phyloP scores from a whole-genome alignment of 2,113 vertebrate species.

The Erythrolamprus reginae region DNA sequence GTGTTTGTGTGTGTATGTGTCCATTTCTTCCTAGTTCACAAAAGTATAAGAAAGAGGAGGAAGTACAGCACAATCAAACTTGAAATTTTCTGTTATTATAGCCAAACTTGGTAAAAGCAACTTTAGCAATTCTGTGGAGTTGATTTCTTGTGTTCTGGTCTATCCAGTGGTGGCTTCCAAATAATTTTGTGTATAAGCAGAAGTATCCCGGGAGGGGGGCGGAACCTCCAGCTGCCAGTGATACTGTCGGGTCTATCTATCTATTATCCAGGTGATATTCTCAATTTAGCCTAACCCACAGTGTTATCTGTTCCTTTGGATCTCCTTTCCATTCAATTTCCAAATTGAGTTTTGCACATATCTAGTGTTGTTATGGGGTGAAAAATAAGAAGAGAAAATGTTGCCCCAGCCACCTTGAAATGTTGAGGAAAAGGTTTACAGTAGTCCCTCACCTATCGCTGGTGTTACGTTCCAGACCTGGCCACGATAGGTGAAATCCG shows the following conservation, averaged over 20 bases:
- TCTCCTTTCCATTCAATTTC: not conserved
- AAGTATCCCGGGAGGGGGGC: no score
- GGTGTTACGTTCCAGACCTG: no score
- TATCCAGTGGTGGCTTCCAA: no score
- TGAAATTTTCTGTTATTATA: not conserved
- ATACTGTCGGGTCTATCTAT: no score
- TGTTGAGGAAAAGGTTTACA: not conserved
- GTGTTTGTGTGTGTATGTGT: no score
- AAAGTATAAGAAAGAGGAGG: not conserved
- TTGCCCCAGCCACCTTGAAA: not conserved
- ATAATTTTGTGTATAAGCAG: no score
- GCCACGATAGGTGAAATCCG: no score
- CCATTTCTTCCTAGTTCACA: not conserved
- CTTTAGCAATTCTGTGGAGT: not conserved
- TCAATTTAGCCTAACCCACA: not conserved
- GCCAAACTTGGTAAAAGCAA: not conserved
- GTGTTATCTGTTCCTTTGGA: not conserved
- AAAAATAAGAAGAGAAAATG: not conserved
- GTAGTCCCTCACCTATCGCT: no score
- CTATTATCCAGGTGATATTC: not conserved
- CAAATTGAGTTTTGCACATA: not conserved
- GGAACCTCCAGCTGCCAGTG: no score
- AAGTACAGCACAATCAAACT: not conserved
- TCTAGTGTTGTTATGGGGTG: not conserved
- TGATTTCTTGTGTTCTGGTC: not conserved